phyloP scores from a whole-genome alignment of 2,888 invertebrate genomes.

The Patella caerulea region DNA sequence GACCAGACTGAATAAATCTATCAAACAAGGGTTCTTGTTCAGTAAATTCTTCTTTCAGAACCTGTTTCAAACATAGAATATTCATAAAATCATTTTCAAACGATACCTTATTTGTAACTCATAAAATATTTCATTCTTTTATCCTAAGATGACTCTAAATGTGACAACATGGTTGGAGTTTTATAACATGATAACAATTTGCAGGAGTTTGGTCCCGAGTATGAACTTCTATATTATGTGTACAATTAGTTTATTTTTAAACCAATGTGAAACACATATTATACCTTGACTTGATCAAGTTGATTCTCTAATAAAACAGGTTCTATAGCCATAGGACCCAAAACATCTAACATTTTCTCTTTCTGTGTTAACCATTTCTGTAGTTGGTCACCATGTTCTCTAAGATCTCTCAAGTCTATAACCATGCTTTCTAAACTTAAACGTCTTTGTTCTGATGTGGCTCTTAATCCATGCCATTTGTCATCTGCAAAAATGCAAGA shows the following conservation, averaged over 20 bases:
- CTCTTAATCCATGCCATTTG: slow-evolving; percentile 66
- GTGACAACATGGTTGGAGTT: neutral
- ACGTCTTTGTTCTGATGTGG: slow-evolving; percentile 63
- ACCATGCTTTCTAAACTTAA: slow-evolving; percentile 71
- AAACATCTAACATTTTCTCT: slow-evolving; percentile 93
- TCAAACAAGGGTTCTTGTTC: slow-evolving; percentile 91
- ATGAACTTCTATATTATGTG: neutral
- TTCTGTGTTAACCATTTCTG: slow-evolving; percentile 91
- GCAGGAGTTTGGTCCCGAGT: neutral
- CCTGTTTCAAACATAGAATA: slow-evolving; percentile 73
- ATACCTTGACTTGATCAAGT: slow-evolving; percentile 83
- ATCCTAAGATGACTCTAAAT: too few relatives aligned
- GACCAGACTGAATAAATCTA: slow-evolving; percentile 86
- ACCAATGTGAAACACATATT: neutral
- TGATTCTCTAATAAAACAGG: slow-evolving; percentile 95
- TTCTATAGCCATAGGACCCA: slow-evolving; percentile 96
- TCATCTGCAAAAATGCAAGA: slow-evolving; percentile 52
- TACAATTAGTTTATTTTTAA: neutral
- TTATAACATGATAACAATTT: neutral
- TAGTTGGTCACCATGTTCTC: slow-evolving; percentile 87
- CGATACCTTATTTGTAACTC: too few relatives aligned
- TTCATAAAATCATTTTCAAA: too few relatives aligned
- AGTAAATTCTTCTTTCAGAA: slow-evolving; percentile 93
- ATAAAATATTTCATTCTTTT: too few relatives aligned
- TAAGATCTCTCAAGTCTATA: slow-evolving; percentile 92